phyloP scores from a whole-genome alignment of 1,140 invertebrate species.

The Caenorhabditis latens region DNA sequence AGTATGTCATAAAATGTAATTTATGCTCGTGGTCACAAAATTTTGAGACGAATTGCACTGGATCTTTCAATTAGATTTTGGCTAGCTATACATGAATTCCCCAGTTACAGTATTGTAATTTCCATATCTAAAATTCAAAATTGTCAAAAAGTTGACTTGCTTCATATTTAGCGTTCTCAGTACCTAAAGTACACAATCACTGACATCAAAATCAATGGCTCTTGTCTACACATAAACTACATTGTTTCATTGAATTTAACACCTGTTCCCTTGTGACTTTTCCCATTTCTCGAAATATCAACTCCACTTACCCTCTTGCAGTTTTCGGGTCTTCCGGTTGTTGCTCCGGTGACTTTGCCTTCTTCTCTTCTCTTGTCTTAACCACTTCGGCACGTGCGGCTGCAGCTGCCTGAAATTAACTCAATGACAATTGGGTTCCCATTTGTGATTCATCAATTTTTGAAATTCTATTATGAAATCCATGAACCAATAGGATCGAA shows the following conservation, averaged over 20 bases:
- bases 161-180: no score
- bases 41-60: no score
- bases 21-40: no score
- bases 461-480: not conserved
- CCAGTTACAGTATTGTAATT: no score
- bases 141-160: no score
- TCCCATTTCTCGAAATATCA: not conserved
- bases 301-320: conserved; percentile 42
- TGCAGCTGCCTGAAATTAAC: conserved; percentile 32
- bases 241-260: not conserved
- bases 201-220: not conserved
- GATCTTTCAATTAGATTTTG: no score
- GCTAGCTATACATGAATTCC: no score
- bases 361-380: conserved; percentile 28
- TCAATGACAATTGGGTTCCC: not conserved
- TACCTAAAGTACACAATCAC: no score
- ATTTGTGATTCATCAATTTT: not conserved
- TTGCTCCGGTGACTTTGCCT: conserved; percentile 53
- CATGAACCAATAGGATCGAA: not conserved
- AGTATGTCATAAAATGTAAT: no score
- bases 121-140: no score
- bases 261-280: not conserved
- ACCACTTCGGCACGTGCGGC: not conserved
- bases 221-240: not conserved
- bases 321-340: conserved; percentile 62